Evolutionary conservation across 2,113 vertebrate species (phyloP).

Genomic region (Pycnonotus jocosus): DNA sequence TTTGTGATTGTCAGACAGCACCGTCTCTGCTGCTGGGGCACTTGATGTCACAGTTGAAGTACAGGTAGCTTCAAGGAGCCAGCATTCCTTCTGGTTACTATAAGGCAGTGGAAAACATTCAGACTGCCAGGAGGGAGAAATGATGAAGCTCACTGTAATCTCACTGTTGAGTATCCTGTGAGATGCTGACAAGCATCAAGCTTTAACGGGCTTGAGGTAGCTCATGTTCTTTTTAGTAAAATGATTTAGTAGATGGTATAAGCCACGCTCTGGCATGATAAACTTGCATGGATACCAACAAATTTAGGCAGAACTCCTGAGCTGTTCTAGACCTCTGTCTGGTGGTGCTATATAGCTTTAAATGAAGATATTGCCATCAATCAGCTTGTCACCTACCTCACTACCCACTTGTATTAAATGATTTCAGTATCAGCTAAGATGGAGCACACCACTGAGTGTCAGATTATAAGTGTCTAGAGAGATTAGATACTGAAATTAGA

Average conservation of each 20-base stretch:
- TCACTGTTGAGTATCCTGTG: background rate
- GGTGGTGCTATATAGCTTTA: background rate
- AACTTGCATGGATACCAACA: background rate
- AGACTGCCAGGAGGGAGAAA: background rate
- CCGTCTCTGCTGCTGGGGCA: background rate
- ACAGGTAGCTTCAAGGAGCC: background rate
- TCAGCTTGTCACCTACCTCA: constrained; percentile 53
- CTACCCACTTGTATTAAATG: constrained; percentile 59
- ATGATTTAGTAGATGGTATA: background rate
- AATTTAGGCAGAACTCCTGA: background rate
- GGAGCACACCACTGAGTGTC: constrained; percentile 43
- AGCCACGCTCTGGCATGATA: background rate
- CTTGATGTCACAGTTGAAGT: background rate
- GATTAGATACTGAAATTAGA: constrained; percentile 61
- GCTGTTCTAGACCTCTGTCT: background rate
- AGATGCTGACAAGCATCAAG: too few species aligned
- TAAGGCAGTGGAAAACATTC: background rate
- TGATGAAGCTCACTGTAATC: background rate
- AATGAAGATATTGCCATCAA: constrained; percentile 41
- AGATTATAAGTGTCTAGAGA: constrained; percentile 57
- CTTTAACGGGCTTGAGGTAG: background rate
- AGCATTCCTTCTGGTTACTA: background rate
- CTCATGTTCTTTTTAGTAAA: background rate
- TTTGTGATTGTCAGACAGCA: background rate
- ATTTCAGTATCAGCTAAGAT: constrained; percentile 59